Percentiles rank a stretch among this genome's conserved stretches.
Evolutionary conservation across 2,797 vertebrate genomes (phyloP).

Genomic region (Typhlichthys subterraneus): DNA sequence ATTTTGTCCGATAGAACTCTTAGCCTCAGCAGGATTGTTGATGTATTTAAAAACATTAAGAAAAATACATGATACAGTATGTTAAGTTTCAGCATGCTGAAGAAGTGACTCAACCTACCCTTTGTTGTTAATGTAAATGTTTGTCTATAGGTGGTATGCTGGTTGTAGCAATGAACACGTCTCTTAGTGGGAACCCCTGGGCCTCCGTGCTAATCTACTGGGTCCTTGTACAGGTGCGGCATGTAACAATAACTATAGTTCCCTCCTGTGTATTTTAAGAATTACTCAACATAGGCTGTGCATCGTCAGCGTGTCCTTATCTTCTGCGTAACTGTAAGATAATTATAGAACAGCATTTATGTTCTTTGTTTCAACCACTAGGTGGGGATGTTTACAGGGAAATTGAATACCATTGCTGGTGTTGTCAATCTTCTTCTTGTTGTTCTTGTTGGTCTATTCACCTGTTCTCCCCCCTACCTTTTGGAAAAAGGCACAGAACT

Average conservation of each 20-base stretch:
- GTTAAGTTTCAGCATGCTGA: slow-evolving; percentile 8
- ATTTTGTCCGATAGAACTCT: slow-evolving; percentile 34
- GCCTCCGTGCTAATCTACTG: slow-evolving; percentile 83
- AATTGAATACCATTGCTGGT: slow-evolving; percentile 82
- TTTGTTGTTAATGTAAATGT: slow-evolving; percentile 5
- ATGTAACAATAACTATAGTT: background rate
- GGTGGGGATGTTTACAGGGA: slow-evolving; percentile 78
- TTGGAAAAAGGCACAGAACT: too few relatives aligned
- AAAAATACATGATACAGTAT: slow-evolving; percentile 14
- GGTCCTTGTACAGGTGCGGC: slow-evolving; percentile 81
- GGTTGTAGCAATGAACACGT: slow-evolving; percentile 75
- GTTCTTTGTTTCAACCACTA: slow-evolving; percentile 37
- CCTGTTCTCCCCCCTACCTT: too few relatives aligned
- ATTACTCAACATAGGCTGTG: background rate
- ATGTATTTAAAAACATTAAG: background rate
- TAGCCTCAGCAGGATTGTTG: slow-evolving; percentile 8
- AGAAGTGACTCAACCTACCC: too few relatives aligned
- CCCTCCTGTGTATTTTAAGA: background rate
- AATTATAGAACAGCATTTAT: background rate
- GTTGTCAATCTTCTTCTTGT: slow-evolving; percentile 83
- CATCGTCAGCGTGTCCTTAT: background rate
- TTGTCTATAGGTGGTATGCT: slow-evolving; percentile 73
- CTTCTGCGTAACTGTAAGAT: background rate
- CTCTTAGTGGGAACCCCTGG: slow-evolving; percentile 82
- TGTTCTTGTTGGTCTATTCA: slow-evolving; percentile 49